A percentile compares a stretch with the other conserved stretches of the same genome.
Conservation (phyloP, 2,888 invertebrate genomes). For the Meteorus colon region DNA sequence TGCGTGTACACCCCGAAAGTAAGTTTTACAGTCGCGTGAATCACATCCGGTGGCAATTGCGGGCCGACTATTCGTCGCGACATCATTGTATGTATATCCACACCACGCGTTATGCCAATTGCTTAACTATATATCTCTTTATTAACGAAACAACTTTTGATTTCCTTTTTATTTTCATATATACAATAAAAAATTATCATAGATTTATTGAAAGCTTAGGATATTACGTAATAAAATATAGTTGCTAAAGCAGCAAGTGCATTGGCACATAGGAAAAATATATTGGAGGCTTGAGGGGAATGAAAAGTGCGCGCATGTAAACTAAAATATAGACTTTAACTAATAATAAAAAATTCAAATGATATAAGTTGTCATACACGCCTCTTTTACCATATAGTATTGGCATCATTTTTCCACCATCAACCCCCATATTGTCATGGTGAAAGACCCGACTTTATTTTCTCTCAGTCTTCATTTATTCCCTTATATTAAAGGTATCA, state of each 20-base stretch:
- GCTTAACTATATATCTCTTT: not conserved
- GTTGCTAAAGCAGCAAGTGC: not conserved
- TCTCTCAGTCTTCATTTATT: not conserved
- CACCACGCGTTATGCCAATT: not conserved
- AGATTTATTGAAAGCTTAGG: not conserved
- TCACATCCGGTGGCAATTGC: slow-evolving; percentile 56
- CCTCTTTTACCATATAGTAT: slow-evolving; percentile 34
- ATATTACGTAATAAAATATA: not conserved
- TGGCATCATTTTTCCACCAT: slow-evolving; percentile 36
- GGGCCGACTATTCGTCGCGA: slow-evolving; percentile 19
- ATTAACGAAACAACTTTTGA: not conserved
- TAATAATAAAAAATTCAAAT: slow-evolving; percentile 52
- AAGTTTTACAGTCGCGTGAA: slow-evolving; percentile 49
- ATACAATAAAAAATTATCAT: not conserved
- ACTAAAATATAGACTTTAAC: slow-evolving; percentile 48
- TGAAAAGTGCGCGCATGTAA: slow-evolving; percentile 43
- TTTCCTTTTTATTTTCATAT: not conserved
- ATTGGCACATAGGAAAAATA: not conserved
- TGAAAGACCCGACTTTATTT: slow-evolving; percentile 28
- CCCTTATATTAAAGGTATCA: not conserved
- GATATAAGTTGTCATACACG: slow-evolving; percentile 52
- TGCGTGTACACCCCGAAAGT: slow-evolving; percentile 12
- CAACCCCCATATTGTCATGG: slow-evolving; percentile 11
- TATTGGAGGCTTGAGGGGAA: slow-evolving; percentile 24
- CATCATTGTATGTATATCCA: not conserved